A percentile compares a stretch with the other conserved stretches of the same genome.
Conservation (phyloP, 1,140 invertebrate species). For the Drosophila ohnishii region DNA sequence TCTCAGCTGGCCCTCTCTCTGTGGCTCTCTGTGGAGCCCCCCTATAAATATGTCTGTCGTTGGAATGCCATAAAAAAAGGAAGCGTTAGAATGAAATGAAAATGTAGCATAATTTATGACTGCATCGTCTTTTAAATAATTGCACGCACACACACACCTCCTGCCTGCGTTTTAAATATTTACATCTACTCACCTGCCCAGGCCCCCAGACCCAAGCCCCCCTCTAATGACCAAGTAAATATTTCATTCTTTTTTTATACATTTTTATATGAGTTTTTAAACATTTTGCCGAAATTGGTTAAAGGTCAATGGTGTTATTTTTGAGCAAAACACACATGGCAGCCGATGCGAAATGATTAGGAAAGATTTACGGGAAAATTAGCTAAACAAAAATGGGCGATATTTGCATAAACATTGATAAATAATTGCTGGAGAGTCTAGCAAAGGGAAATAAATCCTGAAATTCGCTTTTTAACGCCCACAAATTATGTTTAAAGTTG, state of each 20-base stretch:
- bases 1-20: conserved; percentile 9
- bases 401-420: conserved; percentile 20
- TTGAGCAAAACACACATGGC: conserved; percentile 3
- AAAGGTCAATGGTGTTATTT: conserved; percentile 50
- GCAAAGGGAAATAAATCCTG: conserved; percentile 1
- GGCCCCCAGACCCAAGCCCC: neutral
- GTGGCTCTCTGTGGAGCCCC: conserved; percentile 10
- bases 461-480: neutral
- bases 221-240: conserved; percentile 57
- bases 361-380: conserved; percentile 28
- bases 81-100: conserved; percentile 80
- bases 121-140: conserved; percentile 81
- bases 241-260: conserved; percentile 56
- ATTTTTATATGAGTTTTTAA: conserved; percentile 47
- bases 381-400: conserved; percentile 6
- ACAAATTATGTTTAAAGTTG: conserved; percentile 11
- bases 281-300: conserved; percentile 46
- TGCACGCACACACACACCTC: conserved; percentile 59
- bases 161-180: conserved; percentile 64
- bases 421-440: conserved; percentile 11
- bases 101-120: conserved; percentile 81
- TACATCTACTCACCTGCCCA: conserved; percentile 60
- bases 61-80: conserved; percentile 80
- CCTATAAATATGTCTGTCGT: conserved; percentile 44
- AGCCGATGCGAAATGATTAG: conserved; percentile 27